These are phyloP conservation scores for Spea bombifrons DNA, from an alignment of 2,113 vertebrate species.

Conservation along the genomic window DNA sequence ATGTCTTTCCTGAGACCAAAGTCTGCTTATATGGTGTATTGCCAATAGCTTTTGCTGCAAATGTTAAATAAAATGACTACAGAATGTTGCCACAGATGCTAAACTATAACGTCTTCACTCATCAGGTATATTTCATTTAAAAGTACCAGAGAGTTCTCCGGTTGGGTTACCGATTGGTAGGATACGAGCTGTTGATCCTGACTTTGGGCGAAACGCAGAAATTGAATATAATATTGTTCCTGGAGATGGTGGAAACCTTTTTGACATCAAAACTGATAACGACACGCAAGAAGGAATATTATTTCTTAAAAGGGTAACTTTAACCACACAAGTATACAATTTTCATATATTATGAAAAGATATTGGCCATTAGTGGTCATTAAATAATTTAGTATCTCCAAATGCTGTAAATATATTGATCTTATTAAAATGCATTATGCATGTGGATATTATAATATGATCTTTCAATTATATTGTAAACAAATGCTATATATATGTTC, in stretches of 20 bases:
- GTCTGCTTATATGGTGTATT: no score
- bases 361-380: no score
- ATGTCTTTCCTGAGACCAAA: no score
- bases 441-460: no score
- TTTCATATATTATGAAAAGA: not conserved
- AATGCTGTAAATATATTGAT: no score
- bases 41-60: no score
- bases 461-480: no score
- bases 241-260: slow-evolving; percentile 89
- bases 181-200: slow-evolving; percentile 93
- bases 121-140: slow-evolving; percentile 93
- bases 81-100: not conserved
- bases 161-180: slow-evolving; percentile 86
- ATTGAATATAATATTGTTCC: slow-evolving; percentile 95
- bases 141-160: slow-evolving; percentile 86
- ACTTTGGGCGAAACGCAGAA: slow-evolving; percentile 89
- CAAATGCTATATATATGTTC: no score
- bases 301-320: slow-evolving; percentile 83
- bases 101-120: slow-evolving; percentile 32
- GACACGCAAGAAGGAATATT: slow-evolving; percentile 93
- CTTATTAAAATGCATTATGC: no score
- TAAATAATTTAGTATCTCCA: no score
- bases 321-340: not conserved
- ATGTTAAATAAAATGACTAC: not conserved
- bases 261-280: slow-evolving; percentile 91